Conservation (phyloP, 2,113 vertebrate species). For the Dipodomys stephensi region DNA sequence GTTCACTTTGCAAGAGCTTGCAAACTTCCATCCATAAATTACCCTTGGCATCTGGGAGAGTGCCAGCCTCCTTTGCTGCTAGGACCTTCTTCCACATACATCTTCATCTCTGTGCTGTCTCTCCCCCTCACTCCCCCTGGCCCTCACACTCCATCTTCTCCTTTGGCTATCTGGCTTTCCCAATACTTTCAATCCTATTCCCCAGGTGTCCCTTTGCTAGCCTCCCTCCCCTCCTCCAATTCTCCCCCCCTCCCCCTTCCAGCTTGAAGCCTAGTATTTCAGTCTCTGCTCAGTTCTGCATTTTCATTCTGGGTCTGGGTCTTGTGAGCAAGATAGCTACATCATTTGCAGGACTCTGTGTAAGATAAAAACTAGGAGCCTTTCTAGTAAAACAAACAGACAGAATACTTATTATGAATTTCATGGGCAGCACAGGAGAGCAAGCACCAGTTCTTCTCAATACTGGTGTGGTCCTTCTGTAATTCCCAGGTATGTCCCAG, state of each 20-base stretch:
- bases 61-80: constrained; percentile 35
- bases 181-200: constrained; percentile 60
- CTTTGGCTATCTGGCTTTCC: constrained; percentile 52
- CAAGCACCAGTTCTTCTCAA: not conserved
- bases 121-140: no score
- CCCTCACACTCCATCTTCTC: not conserved
- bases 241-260: not conserved
- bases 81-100: constrained; percentile 36
- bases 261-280: not conserved
- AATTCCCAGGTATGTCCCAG: not conserved
- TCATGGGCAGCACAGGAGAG: not conserved
- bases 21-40: constrained; percentile 67
- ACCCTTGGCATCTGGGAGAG: constrained; percentile 54
- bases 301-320: not conserved
- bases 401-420: not conserved
- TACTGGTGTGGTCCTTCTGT: accelerated
- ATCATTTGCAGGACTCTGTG: not conserved
- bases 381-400: not conserved
- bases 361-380: not conserved
- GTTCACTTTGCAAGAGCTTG: constrained; percentile 51
- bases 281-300: not conserved
- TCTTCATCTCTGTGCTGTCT: constrained; percentile 41
- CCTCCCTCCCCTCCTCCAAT: not conserved
- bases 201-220: not conserved
- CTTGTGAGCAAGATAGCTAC: not conserved